Conservation (phyloP, 2,888 invertebrate genomes). For the Metellina segmentata region DNA sequence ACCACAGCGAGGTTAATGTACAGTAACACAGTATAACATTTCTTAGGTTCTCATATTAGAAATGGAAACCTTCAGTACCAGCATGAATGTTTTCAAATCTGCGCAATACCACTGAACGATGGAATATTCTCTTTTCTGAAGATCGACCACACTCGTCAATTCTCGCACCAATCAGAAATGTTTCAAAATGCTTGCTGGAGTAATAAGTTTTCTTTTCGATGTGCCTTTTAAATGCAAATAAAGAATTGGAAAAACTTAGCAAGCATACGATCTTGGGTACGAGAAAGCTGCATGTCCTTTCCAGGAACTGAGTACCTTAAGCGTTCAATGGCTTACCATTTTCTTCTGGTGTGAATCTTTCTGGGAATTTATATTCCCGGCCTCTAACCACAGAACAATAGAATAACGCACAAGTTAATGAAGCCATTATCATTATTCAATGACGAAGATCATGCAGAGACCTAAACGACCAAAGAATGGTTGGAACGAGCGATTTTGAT, state of each 20-base stretch:
- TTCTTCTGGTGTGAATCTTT: background rate
- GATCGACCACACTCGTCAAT: background rate
- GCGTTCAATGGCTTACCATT: background rate
- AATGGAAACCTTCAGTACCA: background rate
- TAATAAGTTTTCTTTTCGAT: slow-evolving; percentile 5
- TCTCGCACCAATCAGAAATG: background rate
- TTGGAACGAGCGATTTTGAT: slow-evolving; percentile 64
- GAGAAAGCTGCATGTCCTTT: slow-evolving; percentile 23
- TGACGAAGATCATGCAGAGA: slow-evolving; percentile 44
- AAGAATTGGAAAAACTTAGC: background rate
- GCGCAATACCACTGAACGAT: too few species aligned
- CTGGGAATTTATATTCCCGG: too few species aligned
- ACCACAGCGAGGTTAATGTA: slow-evolving; percentile 32
- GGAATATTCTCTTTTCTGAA: too few species aligned
- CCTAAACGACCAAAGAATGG: slow-evolving; percentile 63
- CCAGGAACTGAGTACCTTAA: slow-evolving; percentile 64
- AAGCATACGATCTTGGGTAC: slow-evolving; percentile 7
- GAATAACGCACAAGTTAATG: background rate
- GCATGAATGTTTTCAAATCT: too few species aligned
- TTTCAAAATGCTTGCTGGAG: too few species aligned
- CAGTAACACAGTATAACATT: slow-evolving; percentile 3
- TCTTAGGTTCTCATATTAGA: background rate
- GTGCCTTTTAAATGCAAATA: slow-evolving; percentile 10
- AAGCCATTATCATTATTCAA: background rate
- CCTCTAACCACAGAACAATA: background rate